Percentiles rank a stretch among this genome's conserved stretches.
Evolutionary conservation across 2,888 invertebrate genomes (phyloP).

Genomic region (Protonemura montana): DNA sequence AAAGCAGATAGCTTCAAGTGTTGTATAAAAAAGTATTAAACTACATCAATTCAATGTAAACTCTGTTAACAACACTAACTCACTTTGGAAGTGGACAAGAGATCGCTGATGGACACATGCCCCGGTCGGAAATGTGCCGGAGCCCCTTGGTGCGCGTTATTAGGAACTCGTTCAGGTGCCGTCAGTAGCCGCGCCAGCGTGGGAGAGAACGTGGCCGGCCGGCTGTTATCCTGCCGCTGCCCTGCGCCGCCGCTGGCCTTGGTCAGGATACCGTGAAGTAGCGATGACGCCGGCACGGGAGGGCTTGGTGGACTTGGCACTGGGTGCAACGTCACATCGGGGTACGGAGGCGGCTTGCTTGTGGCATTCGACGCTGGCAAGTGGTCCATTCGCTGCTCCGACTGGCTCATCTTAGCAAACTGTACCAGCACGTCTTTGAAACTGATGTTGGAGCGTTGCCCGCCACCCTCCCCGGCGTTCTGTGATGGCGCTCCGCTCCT

Average conservation of each 20-base stretch:
- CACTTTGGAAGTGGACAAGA: slow-evolving; percentile 63
- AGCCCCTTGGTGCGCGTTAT: slow-evolving; percentile 47
- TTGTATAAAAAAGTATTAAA: too few relatives aligned
- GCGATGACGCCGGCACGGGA: slow-evolving; percentile 66
- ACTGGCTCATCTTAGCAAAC: slow-evolving; percentile 69
- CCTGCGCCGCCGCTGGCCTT: slow-evolving; percentile 57
- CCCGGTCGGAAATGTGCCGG: slow-evolving; percentile 50
- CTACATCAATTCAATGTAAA: too few relatives aligned
- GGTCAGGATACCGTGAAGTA: slow-evolving; percentile 80
- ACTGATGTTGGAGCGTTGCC: slow-evolving; percentile 54
- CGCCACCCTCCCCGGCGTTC: slow-evolving; percentile 54
- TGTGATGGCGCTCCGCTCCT: slow-evolving; percentile 58
- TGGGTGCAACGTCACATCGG: slow-evolving; percentile 81
- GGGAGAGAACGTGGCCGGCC: slow-evolving; percentile 74
- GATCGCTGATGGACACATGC: slow-evolving; percentile 62
- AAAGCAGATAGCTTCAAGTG: too few relatives aligned
- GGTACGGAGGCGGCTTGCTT: slow-evolving; percentile 72
- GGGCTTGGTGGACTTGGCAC: slow-evolving; percentile 60
- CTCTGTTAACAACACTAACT: slow-evolving; percentile 13
- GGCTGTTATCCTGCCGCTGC: slow-evolving; percentile 49
- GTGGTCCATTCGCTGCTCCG: slow-evolving; percentile 50
- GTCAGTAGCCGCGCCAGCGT: slow-evolving; percentile 82
- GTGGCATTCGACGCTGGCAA: slow-evolving; percentile 44
- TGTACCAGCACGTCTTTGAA: slow-evolving; percentile 73
- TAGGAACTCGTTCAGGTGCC: slow-evolving; percentile 61